Conservation (phyloP, 2,113 vertebrate species). For the Budorcas taxicolor region DNA sequence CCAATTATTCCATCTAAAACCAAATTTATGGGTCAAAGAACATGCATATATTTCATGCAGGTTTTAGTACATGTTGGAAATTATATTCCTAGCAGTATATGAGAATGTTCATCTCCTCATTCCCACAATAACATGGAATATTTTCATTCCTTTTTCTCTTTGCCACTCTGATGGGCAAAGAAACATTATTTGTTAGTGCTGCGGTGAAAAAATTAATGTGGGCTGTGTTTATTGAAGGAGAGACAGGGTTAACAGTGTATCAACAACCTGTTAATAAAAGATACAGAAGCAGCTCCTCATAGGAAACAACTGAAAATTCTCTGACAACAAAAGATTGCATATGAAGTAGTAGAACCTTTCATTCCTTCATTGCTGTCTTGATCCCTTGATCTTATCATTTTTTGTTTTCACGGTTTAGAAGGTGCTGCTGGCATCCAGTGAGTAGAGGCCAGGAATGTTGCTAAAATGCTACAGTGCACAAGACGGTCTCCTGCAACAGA, state of each 20-base stretch:
- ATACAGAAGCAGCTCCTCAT: background rate
- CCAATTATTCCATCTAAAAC: background rate
- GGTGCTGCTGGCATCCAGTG: background rate
- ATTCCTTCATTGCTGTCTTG: background rate
- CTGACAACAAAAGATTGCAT: background rate
- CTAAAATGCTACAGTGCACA: background rate
- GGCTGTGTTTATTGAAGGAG: background rate
- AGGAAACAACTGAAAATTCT: background rate
- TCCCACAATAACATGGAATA: background rate
- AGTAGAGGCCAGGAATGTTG: background rate
- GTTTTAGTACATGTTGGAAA: background rate
- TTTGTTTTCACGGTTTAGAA: background rate
- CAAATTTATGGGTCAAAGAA: background rate
- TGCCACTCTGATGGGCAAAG: background rate
- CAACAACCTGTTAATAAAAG: background rate
- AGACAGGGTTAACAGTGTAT: background rate
- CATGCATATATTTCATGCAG: background rate
- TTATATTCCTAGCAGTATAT: background rate
- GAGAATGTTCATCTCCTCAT: background rate
- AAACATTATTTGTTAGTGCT: background rate
- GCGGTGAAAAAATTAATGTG: background rate
- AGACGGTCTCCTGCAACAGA: background rate
- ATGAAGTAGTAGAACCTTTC: background rate
- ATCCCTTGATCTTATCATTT: background rate
- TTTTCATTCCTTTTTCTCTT: background rate